Conservation (phyloP, 2,113 vertebrate genomes). For the Festucalex cinctus region DNA sequence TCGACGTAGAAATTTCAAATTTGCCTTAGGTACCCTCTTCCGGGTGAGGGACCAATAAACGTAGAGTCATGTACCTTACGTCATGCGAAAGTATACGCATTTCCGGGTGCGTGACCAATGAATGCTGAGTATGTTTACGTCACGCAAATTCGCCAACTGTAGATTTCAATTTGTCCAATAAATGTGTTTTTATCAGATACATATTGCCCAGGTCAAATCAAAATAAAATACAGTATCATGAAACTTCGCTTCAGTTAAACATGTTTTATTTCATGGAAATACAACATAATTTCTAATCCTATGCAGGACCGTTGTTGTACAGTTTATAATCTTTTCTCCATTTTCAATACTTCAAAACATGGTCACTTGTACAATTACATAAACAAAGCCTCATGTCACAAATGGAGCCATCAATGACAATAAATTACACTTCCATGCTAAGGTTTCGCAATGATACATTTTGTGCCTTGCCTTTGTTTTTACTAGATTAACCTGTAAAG, state of each 20-base stretch:
- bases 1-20: constrained; percentile 71
- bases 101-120: constrained; percentile 39
- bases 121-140: constrained; percentile 5
- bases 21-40: constrained; percentile 25
- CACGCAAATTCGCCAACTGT: background rate
- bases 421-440: constrained; percentile 80
- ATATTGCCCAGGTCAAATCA: background rate
- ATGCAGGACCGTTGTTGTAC: constrained; percentile 74
- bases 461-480: constrained; percentile 53
- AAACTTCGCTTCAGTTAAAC: constrained; percentile 60
- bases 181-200: background rate
- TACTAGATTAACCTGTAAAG: constrained; percentile 65
- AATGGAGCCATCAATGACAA: constrained; percentile 78
- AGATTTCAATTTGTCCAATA: background rate
- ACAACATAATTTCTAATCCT: constrained; percentile 76
- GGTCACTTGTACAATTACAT: constrained; percentile 79
- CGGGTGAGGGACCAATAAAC: constrained; percentile 40
- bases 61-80: background rate
- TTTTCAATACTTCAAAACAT: constrained; percentile 74
- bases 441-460: constrained; percentile 68
- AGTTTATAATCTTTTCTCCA: constrained; percentile 62
- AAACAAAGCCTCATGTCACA: constrained; percentile 80
- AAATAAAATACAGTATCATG: background rate
- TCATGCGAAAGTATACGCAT: background rate
- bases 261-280: constrained; percentile 82